Percentiles rank a stretch among this genome's conserved stretches.
These are phyloP conservation scores for Mythimna ferrago DNA, from an alignment of 2,888 invertebrate species.

Conservation along the genomic window DNA sequence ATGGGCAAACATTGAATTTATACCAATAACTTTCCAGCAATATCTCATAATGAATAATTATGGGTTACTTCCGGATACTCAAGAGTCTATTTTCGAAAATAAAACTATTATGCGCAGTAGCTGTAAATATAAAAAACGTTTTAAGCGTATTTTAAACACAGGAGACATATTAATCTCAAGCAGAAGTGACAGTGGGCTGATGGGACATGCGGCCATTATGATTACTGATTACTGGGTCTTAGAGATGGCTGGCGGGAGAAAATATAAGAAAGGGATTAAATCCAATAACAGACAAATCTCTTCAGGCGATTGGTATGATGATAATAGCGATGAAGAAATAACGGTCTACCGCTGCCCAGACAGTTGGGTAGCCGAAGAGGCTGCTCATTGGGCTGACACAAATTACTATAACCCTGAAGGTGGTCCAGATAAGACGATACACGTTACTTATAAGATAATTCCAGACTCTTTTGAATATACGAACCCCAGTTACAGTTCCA, in stretches of 20 bases:
- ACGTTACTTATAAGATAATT: constrained; percentile 72
- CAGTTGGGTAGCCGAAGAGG: constrained; percentile 63
- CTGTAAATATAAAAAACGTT: constrained; percentile 68
- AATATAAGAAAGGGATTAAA: constrained; percentile 69
- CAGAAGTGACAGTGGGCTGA: constrained; percentile 67
- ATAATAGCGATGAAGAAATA: constrained; percentile 72
- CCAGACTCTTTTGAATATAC: constrained; percentile 65
- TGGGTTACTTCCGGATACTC: constrained; percentile 75
- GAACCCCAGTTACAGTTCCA: constrained; percentile 79
- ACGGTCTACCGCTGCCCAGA: constrained; percentile 75
- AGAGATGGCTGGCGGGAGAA: constrained; percentile 76
- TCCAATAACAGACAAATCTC: constrained; percentile 76
- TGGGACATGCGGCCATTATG: constrained; percentile 80
- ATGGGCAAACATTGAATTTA: constrained; percentile 61
- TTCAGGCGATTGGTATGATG: constrained; percentile 75
- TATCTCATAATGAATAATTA: constrained; percentile 82
- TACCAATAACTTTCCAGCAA: constrained; percentile 76
- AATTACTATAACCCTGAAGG: constrained; percentile 73
- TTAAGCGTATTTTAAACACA: constrained; percentile 72
- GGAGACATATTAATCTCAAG: constrained; percentile 76
- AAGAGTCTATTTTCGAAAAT: constrained; percentile 74
- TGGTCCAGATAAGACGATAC: constrained; percentile 70
- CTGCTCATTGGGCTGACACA: constrained; percentile 76
- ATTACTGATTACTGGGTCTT: constrained; percentile 74
- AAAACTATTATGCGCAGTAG: constrained; percentile 75